Base-by-base conservation (phyloP, 2,797 vertebrate genomes). In the Pantherophis alleghaniensis region DNA sequence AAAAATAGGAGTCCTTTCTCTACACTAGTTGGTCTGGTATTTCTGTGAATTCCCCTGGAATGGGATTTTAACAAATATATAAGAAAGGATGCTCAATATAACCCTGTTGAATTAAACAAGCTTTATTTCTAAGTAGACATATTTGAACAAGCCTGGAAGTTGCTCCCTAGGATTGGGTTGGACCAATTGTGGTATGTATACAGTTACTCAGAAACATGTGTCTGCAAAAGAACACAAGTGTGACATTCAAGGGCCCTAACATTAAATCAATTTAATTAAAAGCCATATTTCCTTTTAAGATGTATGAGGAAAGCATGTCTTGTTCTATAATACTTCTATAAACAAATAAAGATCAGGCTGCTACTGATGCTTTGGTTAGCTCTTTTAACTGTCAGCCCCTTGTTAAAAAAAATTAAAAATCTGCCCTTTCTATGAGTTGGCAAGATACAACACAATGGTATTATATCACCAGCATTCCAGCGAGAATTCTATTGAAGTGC, bases 1-100 rank as follows among this genome's bases (percentile, higher is more conserved):
- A 63, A 94, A 93, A 22, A 87, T 28, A 87, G 74, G 56, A 37
- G 51, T 94, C 94, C 88, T 95, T 89, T 89, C 92, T 47, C 1
- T 92, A 93, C 22, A 89, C 66, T 90, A 96, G 57, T 96, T 90
- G 96, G 63, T 96, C 69, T 1, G 86, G 59, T 60, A 47, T 89
- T 96, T 93, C 93, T 91, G 87, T 37, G 94, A 95, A 91, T 95
- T 90, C 94, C 93, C 94, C 94, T 92, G 11, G 92, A 87, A 89
- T 0, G 91, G 91, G 93, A 37, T 92, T 95, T 92, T 60, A 60
- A 89, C 42, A 59, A 60, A n/a, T 57, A 79, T 89, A 91, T 91
- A 92, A 56, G 66, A 83, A 5, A 66, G 61, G 51, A 12, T 61
- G 22, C 56, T 86, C 90, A 91, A 56, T 89, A 42, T 57, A 51